Percentiles rank a stretch among this genome's conserved stretches.
These are phyloP conservation scores for Rana temporaria DNA, from an alignment of 2,113 vertebrate species.

Conservation along the genomic window DNA sequence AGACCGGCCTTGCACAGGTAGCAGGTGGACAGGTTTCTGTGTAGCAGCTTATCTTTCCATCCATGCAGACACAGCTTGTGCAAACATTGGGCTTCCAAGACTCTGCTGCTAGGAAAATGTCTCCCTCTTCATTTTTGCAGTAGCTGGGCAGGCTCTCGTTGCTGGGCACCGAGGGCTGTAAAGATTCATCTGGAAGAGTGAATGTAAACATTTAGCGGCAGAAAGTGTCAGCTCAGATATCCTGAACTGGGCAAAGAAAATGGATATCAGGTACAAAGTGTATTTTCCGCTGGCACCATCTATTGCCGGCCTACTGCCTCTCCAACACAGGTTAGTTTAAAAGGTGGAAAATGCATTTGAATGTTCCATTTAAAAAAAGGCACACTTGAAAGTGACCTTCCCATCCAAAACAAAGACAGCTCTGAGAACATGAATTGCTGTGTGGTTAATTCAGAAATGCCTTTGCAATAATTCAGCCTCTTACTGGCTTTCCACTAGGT, in stretches of 20 bases:
- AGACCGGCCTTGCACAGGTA: conserved; percentile 82
- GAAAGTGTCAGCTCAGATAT: conserved; percentile 47
- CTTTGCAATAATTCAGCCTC: background rate
- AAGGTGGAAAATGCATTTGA: conserved; percentile 49
- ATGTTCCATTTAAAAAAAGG: conserved; percentile 31
- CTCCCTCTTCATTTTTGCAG: conserved; percentile 84
- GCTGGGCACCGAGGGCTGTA: conserved; percentile 74
- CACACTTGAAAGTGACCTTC: conserved; percentile 29
- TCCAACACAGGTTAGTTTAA: conserved; percentile 36
- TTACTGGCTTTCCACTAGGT: background rate
- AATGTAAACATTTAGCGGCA: conserved; percentile 59
- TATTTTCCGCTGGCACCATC: conserved; percentile 38
- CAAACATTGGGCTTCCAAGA: conserved; percentile 92
- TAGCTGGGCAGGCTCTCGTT: conserved; percentile 84
- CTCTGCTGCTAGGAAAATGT: conserved; percentile 89
- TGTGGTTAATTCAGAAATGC: background rate
- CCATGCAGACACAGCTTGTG: conserved; percentile 86
- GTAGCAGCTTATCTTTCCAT: conserved; percentile 84
- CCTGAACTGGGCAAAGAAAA: conserved; percentile 33
- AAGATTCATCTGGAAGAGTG: conserved; percentile 77
- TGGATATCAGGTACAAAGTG: conserved; percentile 42
- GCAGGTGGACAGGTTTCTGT: conserved; percentile 86
- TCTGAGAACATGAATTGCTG: conserved; percentile 6
- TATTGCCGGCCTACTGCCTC: conserved; percentile 1
- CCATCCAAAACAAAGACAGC: conserved; percentile 17